These are phyloP conservation scores for Cataglyphis rosenhaueri DNA, from an alignment of 2,888 invertebrate species.

Conservation along the genomic window DNA sequence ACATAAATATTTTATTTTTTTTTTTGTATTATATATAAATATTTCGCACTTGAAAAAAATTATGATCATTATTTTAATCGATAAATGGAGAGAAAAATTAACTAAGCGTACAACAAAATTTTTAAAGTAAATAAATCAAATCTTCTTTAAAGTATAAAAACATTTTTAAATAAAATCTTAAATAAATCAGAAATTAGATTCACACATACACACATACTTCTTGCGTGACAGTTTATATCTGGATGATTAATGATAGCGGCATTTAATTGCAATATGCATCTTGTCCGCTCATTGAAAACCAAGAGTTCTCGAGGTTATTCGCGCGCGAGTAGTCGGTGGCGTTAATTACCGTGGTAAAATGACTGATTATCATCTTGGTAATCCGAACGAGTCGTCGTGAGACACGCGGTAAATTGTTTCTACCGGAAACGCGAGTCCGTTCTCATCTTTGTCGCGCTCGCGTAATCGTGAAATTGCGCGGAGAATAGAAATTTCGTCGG, in stretches of 20 bases:
- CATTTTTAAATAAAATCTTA: background rate
- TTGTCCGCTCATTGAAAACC: slow-evolving; percentile 23
- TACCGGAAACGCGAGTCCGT: slow-evolving; percentile 65
- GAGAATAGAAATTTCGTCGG: slow-evolving; percentile 40
- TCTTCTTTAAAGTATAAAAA: background rate
- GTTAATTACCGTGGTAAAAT: slow-evolving; percentile 82
- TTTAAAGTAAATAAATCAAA: background rate
- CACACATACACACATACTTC: slow-evolving; percentile 28
- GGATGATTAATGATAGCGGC: slow-evolving; percentile 62
- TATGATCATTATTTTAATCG: background rate
- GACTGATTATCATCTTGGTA: slow-evolving; percentile 74
- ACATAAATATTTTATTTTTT: background rate
- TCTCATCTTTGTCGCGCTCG: slow-evolving; percentile 32
- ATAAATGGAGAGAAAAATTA: background rate
- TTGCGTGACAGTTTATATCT: slow-evolving; percentile 30
- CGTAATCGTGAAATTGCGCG: slow-evolving; percentile 28
- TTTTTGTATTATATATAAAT: background rate
- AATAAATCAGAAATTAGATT: slow-evolving; percentile 11
- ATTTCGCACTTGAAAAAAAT: background rate
- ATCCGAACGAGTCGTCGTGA: slow-evolving; percentile 60
- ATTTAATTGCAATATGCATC: slow-evolving; percentile 64
- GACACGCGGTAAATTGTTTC: slow-evolving; percentile 66
- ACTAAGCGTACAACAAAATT: background rate
- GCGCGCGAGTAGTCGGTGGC: slow-evolving; percentile 40
- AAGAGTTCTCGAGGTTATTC: slow-evolving; percentile 20